phyloP scores from a whole-genome alignment of 2,888 invertebrate genomes.

The Drosophila ustulata region DNA sequence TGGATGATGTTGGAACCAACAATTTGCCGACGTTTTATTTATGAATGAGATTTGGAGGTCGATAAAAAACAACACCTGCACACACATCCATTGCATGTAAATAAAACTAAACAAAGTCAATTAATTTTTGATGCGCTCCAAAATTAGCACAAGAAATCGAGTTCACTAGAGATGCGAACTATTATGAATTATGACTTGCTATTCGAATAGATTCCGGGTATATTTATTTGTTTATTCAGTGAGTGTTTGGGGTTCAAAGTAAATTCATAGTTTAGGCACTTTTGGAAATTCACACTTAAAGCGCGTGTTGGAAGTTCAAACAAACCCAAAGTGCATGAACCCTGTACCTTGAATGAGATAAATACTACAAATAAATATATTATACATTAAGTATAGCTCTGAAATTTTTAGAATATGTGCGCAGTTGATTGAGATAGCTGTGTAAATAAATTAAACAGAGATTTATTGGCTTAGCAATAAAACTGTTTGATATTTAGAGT shows the following conservation, averaged over 20 bases:
- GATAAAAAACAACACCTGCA: slow-evolving; percentile 48
- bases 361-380: no score
- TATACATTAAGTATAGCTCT: background rate
- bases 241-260: slow-evolving; percentile 1
- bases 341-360: background rate
- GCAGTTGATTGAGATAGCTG: background rate
- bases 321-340: slow-evolving; percentile 2
- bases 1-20: slow-evolving; percentile 29
- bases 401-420: background rate
- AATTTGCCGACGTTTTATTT: slow-evolving; percentile 51
- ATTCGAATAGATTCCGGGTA: background rate
- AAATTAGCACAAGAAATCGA: slow-evolving; percentile 51
- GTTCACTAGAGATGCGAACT: slow-evolving; percentile 32
- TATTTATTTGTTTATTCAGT: background rate
- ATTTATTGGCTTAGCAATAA: background rate
- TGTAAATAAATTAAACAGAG: background rate
- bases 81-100: slow-evolving; percentile 12
- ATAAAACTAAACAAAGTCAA: slow-evolving; percentile 29
- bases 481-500: background rate
- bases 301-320: slow-evolving; percentile 2
- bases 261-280: background rate
- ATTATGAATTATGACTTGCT: slow-evolving; percentile 1
- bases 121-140: slow-evolving; percentile 52
- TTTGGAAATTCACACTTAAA: slow-evolving; percentile 6
- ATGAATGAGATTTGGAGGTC: slow-evolving; percentile 64